Conservation (phyloP, 2,113 vertebrate genomes). For the Tachycineta bicolor region DNA sequence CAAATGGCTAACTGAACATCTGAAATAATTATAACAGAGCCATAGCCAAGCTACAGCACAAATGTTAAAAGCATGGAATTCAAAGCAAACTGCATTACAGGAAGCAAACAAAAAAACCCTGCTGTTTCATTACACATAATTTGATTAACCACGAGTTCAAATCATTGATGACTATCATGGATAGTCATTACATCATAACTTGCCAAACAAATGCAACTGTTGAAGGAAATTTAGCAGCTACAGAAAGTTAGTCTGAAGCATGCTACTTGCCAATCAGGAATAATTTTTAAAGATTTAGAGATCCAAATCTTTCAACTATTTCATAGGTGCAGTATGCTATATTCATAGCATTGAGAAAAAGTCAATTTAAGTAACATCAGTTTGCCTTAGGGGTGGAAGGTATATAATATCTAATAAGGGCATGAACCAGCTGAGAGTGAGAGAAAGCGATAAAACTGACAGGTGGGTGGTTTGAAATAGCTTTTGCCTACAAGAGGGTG, state of each 20-base stretch:
- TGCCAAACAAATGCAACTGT: neutral
- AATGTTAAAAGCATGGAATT: conserved; percentile 20
- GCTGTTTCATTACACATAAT: neutral
- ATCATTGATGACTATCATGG: neutral
- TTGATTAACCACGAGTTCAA: neutral
- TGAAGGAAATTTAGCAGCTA: neutral
- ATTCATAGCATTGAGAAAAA: neutral
- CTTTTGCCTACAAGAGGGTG: neutral
- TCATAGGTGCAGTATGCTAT: neutral
- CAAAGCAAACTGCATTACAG: conserved; percentile 10
- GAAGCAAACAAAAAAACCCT: neutral
- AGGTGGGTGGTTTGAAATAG: neutral
- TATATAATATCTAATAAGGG: neutral
- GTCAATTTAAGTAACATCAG: neutral
- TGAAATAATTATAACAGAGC: conserved; percentile 41
- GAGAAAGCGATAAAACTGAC: neutral
- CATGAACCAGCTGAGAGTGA: neutral
- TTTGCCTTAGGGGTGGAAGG: neutral
- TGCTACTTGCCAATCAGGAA: neutral
- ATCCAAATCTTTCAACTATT: neutral
- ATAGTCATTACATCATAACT: neutral
- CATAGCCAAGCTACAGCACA: neutral
- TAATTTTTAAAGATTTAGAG: neutral
- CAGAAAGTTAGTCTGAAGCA: neutral
- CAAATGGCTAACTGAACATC: conserved; percentile 35